Percentiles rank a stretch among this genome's conserved stretches.
Conservation (phyloP, 2,797 vertebrate genomes). For the Pogoniulus pusillus region DNA sequence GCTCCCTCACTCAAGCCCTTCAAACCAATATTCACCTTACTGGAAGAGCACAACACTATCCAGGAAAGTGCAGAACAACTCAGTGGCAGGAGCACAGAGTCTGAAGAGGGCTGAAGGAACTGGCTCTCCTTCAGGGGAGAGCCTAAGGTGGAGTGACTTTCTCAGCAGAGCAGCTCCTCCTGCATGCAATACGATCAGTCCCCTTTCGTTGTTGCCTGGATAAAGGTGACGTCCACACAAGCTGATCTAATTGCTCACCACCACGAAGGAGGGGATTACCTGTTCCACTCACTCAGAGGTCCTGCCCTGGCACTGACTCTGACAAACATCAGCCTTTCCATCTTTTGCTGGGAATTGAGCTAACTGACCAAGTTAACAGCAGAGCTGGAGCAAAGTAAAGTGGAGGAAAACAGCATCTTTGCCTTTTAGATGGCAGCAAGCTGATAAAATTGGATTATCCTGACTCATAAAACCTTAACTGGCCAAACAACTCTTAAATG, state of each 20-base stretch:
- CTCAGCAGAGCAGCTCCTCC: not conserved
- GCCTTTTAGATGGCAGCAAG: not conserved
- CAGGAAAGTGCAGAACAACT: not conserved
- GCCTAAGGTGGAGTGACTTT: not conserved
- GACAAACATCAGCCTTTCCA: not conserved
- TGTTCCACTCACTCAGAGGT: not conserved
- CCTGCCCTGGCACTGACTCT: not conserved
- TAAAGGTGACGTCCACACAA: not conserved
- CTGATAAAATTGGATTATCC: not conserved
- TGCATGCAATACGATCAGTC: not conserved
- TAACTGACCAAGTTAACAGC: not conserved
- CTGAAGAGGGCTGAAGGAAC: not conserved
- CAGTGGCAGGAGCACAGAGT: not conserved
- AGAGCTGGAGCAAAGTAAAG: not conserved
- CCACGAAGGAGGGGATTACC: not conserved
- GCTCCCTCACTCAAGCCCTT: not conserved
- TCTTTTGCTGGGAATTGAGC: not conserved
- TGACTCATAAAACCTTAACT: not conserved
- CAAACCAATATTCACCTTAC: fast-evolving
- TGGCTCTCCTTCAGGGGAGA: not conserved
- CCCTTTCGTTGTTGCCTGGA: not conserved
- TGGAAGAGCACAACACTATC: not conserved
- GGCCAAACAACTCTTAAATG: not conserved
- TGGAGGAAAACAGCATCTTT: not conserved
- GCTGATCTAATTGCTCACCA: not conserved